Evolutionary conservation across 2,888 invertebrate genomes (phyloP), one percentile per base, ranked within the genome.

Genomic region (Hipparchia semele): DNA sequence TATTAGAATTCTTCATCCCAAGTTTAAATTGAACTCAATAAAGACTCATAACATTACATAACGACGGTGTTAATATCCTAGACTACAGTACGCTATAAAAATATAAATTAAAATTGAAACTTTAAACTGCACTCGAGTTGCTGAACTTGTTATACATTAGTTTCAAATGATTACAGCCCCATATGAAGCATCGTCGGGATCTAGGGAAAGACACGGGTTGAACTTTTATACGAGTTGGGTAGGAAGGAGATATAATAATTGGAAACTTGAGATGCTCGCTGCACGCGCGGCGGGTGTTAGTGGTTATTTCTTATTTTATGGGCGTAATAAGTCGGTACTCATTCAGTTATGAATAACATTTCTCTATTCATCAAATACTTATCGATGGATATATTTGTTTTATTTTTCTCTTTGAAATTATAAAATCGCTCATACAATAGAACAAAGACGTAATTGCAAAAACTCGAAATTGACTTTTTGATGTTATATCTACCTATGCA

Each of bases 161-260:
- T 80, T 81, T 79, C 68, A 77, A 82, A 83, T 81, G 81, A 81
- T 81, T 77, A 80, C 80, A 80, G 78, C 79, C 77, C 75, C 78
- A 79, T 77, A 80, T 79, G 83, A 81, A 78, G 79, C 77, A 80
- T 81, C 78, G 78, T 76, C 75, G 75, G 73, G 80, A 82, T 82
- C 80, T 80, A 81, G 81, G 81, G 81, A 83, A 87, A 86, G 87
- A 87, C 87, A 87, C 84, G 83, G 83, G 87, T 87, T 84, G 83
- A 93, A 92, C 87, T 93, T 93, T 92, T 92, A 91, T 91, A 90
- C 87, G 90, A 92, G 89, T 91, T 91, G 84, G 87, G 86, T 88
- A 84, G 90, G 90, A 87, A 89, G 81, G 87, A 86, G 88, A 86
- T 87, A 89, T 91, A 89, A 89, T 91, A 89, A 92, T 93, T 92